Evolutionary conservation across 1,140 invertebrate species (phyloP).

Genomic region (Lasaia peninsularis): DNA sequence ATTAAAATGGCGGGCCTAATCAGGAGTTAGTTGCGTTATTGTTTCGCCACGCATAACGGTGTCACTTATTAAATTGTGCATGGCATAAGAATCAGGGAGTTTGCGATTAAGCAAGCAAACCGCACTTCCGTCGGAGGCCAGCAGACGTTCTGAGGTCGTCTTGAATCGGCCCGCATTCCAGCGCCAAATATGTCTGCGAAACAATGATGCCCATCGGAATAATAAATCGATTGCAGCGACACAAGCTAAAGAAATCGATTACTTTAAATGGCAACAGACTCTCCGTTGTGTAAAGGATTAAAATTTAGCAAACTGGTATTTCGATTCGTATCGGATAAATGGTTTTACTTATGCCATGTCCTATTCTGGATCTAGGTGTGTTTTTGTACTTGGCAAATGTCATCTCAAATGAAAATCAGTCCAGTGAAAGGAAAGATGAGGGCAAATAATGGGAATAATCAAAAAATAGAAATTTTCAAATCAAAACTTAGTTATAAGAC

Average conservation of each 20-base stretch:
- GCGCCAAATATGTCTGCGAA: constrained; percentile 56
- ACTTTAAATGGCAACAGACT: constrained; percentile 16
- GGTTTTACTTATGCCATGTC: too few relatives aligned
- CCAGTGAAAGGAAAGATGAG: too few relatives aligned
- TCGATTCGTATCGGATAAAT: too few relatives aligned
- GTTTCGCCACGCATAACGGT: constrained; percentile 39
- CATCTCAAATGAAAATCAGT: too few relatives aligned
- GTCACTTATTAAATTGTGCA: constrained; percentile 33
- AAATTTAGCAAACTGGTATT: background rate
- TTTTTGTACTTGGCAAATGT: too few relatives aligned
- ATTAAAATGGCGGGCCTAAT: constrained; percentile 23
- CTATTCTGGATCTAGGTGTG: too few relatives aligned
- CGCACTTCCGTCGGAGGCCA: constrained; percentile 40
- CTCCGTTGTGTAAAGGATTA: background rate
- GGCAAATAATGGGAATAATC: too few relatives aligned
- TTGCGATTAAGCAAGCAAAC: constrained; percentile 42
- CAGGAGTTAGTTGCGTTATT: constrained; percentile 39
- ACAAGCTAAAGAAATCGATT: constrained; percentile 35
- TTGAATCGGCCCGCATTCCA: constrained; percentile 48
- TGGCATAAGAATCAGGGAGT: constrained; percentile 51
- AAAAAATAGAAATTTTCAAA: too few relatives aligned
- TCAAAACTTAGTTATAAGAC: too few relatives aligned
- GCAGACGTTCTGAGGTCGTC: constrained; percentile 36
- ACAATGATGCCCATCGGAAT: constrained; percentile 46
- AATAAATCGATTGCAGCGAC: constrained; percentile 42